Evolutionary conservation across 2,888 invertebrate species (phyloP).

Genomic region (Ischnura elegans): DNA sequence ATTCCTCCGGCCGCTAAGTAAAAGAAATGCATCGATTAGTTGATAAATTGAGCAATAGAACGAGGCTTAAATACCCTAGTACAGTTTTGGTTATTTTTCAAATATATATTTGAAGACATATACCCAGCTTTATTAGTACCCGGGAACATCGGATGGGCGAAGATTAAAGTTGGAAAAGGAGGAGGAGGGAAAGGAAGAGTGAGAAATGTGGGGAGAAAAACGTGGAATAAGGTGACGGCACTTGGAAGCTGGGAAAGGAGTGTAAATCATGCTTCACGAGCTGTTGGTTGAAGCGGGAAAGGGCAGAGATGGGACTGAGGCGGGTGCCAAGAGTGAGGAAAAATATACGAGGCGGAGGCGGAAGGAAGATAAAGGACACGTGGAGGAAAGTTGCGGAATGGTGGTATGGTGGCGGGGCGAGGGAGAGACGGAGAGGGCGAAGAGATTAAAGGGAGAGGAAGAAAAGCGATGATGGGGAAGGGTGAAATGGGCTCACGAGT

Average conservation of each 20-base stretch:
- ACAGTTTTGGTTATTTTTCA: no score
- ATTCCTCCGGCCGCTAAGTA: no score
- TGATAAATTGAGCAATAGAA: no score
- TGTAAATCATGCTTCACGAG: slow-evolving; percentile 26
- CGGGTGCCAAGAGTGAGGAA: slow-evolving; percentile 10
- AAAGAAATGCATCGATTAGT: no score
- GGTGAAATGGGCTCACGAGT: neutral
- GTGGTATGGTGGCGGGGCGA: no score
- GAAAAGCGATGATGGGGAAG: neutral
- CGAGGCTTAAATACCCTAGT: no score
- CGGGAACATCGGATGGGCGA: no score
- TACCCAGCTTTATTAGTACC: no score
- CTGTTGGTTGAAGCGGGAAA: neutral
- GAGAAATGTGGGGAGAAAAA: neutral
- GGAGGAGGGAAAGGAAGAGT: neutral
- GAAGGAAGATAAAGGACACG: slow-evolving; percentile 4
- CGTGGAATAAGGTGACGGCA: neutral
- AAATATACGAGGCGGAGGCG: neutral
- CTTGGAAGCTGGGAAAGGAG: neutral
- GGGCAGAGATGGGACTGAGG: neutral
- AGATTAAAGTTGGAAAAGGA: no score
- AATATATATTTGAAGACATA: no score
- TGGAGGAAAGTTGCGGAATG: no score
- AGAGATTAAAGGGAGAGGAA: neutral
- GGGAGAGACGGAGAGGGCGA: neutral